Percentiles rank a stretch among this genome's conserved stretches.
These are phyloP conservation scores for Craseonycteris thonglongyai DNA, from an alignment of 2,113 vertebrate species.

Conservation along the genomic window DNA sequence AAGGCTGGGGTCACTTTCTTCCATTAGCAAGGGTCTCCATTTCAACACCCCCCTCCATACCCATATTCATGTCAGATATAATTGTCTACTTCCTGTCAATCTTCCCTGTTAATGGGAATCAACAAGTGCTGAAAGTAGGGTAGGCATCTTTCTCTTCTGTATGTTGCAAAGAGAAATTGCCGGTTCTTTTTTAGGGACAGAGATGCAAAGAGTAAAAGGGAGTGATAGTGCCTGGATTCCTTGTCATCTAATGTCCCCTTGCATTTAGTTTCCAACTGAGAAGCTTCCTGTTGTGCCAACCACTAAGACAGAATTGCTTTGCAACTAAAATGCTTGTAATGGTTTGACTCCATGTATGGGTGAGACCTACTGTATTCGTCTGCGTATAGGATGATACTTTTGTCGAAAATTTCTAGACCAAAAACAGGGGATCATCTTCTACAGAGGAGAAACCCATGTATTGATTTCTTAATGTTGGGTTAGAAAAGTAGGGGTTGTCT, in stretches of 20 bases:
- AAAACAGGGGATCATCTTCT: too few species aligned
- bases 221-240: not conserved
- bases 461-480: too few species aligned
- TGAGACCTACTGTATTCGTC: too few species aligned
- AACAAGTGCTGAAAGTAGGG: slow-evolving; percentile 34
- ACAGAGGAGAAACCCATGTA: too few species aligned
- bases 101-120: slow-evolving; percentile 59
- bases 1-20: slow-evolving; percentile 64
- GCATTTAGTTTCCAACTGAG: slow-evolving; percentile 32
- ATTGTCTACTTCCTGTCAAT: slow-evolving; percentile 68
- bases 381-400: too few species aligned
- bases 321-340: not conserved
- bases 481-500: too few species aligned
- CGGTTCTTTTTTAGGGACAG: slow-evolving; percentile 32
- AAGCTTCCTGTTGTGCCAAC: not conserved
- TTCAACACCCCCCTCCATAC: slow-evolving; percentile 59
- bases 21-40: slow-evolving; percentile 70
- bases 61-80: slow-evolving; percentile 74
- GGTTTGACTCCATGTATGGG: not conserved
- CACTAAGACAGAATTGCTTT: slow-evolving; percentile 4
- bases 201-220: not conserved
- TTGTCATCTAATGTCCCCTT: not conserved
- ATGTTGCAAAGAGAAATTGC: slow-evolving; percentile 44
- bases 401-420: too few species aligned
- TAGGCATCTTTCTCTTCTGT: slow-evolving; percentile 43